Conservation (phyloP, 2,888 invertebrate species). For the Poecilobothrus nobilitatus region DNA sequence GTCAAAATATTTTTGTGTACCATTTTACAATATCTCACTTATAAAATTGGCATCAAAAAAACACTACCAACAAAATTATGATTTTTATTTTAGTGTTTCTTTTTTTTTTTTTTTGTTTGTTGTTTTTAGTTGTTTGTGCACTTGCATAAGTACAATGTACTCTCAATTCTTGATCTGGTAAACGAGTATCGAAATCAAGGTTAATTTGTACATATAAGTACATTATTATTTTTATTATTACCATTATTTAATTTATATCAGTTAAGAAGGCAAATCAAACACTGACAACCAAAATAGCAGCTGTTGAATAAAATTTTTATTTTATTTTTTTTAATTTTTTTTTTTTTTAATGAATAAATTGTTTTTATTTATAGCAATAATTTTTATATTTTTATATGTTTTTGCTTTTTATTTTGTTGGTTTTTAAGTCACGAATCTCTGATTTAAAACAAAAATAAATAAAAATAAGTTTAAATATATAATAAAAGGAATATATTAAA, state of each 20-base stretch:
- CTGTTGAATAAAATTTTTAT: neutral
- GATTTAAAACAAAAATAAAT: neutral
- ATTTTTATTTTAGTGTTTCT: too few relatives aligned
- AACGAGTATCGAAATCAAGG: neutral
- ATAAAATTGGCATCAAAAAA: too few relatives aligned
- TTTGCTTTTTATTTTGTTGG: neutral
- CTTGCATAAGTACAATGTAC: neutral
- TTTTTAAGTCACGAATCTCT: neutral
- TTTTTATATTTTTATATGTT: too few relatives aligned
- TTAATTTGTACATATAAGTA: neutral
- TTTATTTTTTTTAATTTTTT: too few relatives aligned
- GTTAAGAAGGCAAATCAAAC: neutral
- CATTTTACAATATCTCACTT: too few relatives aligned
- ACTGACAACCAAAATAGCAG: neutral
- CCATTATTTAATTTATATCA: neutral
- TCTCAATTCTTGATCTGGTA: neutral
- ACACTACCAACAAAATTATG: too few relatives aligned
- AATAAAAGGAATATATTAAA: too few relatives aligned
- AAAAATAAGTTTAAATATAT: too few relatives aligned
- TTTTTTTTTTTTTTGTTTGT: neutral
- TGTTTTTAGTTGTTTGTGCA: neutral
- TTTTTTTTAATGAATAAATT: too few relatives aligned
- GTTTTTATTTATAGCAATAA: too few relatives aligned
- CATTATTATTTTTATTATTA: neutral
- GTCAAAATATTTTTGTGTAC: too few relatives aligned